Base-by-base conservation (phyloP, 2,113 vertebrate genomes). In the Cephalophus harveyi region DNA sequence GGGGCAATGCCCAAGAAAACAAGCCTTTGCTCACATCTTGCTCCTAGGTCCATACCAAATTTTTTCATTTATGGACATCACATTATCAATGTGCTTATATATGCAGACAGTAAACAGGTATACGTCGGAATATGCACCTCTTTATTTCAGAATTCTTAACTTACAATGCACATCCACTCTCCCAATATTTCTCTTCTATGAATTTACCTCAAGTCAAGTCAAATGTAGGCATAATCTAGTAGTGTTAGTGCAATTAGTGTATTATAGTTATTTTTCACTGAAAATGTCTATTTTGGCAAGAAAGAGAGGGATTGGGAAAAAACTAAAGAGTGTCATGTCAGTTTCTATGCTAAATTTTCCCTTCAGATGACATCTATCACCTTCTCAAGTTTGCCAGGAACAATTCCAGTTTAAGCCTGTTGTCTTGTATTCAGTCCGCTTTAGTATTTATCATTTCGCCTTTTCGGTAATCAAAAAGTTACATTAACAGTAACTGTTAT, bases 321-420 rank as follows among this genome's bases (percentile, higher is more conserved):
- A 96, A 89, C 93, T 64, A 79, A 71, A 67, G 9, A 85, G 25
- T 43, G 12, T 4, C 30, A 19, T 33, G 46, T 97, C 54, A 40
- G 15, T 93, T 88, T 79, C 27, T 84, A 52, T 33, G 30, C 50
- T 97, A 95, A 93, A 79, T 91, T 84, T 92, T 89, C 46, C 76
- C 43, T 88, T 71, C 50, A 60, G 36, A 79, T 33, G 30, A 52
- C 19, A 74, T 82, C 21, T 84, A 6, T 46, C 36, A 74, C 59
- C 91, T 93, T 94, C 55, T 50, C 11, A 78, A 21, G n/a, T 67
- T 71, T 97, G 28, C 71, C 21, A 50, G 40, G 15, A 43, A 52
- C 12, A 93, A 78, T 30, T 36, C 12, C 7, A 74, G 6, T 36
- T 74, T 88, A 50, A 33, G 14, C 40, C 46, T 21, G 1, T 81